Base-by-base conservation (phyloP, 1,140 invertebrate species). In the Eciton burchellii region DNA sequence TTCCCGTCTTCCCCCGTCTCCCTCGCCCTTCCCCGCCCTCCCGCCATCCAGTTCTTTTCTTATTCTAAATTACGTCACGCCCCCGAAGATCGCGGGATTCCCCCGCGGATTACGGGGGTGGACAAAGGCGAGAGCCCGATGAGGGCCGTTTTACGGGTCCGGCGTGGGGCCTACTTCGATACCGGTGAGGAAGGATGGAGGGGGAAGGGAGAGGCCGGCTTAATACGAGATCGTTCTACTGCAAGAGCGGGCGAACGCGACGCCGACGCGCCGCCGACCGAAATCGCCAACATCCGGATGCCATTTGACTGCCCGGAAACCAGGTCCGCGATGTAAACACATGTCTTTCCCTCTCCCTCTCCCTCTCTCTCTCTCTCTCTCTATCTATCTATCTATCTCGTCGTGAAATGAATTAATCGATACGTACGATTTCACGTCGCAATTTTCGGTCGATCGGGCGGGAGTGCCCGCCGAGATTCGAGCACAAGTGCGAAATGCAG, bases 1-100 rank as follows among this genome's bases (percentile, higher is more conserved):
- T 6, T 29, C 9, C 16, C 21, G 14, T 52, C 47, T 21, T 65
- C 12, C 47, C 1, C 16, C 56, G n/a, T 63, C 21, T 11, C 49
- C 19, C 26, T 52, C 52, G 3, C 12, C 11, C 29, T n/a, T 4
- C 26, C 47, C 47, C 24, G 19, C n/a, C 45, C 21, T 29, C n/a
- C 0, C 41, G 43, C 49, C 9, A 24, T 60, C 70, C 45, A 12
- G 49, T 35, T 66, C 45, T 56, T 81, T 84, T 87, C n/a, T 87
- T 76, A 71, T 57, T 59, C 81, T 76, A 52, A 90, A 90, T 90
- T 89, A 90, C 89, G 89, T 89, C 84, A 87, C 83, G 84, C 35
- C 6, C 35, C 35, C 2, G 35, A 35, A 6, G 57, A 43, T 26
- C 54, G 35, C 21, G 56, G 16, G 60, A 60, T 47, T 56, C 59